phyloP scores from a whole-genome alignment of 2,888 invertebrate species.

The Rhagium mordax region DNA sequence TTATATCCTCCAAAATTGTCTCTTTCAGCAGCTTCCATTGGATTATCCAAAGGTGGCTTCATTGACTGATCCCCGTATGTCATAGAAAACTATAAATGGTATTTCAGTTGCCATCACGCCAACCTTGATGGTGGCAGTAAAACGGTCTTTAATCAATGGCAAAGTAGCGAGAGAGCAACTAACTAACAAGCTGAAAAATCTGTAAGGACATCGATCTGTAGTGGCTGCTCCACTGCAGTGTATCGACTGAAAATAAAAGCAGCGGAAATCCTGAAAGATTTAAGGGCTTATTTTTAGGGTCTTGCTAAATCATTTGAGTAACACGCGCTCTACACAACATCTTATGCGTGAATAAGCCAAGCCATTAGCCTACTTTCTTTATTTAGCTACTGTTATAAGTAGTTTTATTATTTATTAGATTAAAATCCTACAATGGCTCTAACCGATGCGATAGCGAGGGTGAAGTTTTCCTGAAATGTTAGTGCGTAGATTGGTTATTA shows the following conservation, averaged over 20 bases:
- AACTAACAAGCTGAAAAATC: background rate
- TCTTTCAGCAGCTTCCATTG: too few species aligned
- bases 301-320: slow-evolving; percentile 20
- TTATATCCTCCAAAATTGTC: too few species aligned
- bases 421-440: background rate
- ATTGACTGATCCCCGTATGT: too few species aligned
- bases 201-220: slow-evolving; percentile 2
- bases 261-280: slow-evolving; percentile 18
- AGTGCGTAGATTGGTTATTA: background rate
- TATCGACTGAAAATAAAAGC: slow-evolving; percentile 18
- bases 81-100: too few species aligned
- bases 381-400: background rate
- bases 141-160: background rate
- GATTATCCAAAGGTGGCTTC: too few species aligned
- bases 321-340: background rate
- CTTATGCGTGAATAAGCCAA: background rate
- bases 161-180: background rate
- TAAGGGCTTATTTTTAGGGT: slow-evolving; percentile 17
- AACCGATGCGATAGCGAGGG: background rate
- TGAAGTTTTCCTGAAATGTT: background rate
- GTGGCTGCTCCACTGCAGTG: background rate
- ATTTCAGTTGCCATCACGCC: background rate
- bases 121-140: background rate
- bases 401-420: background rate
- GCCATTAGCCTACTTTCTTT: background rate